A percentile compares a stretch with the other conserved stretches of the same genome.
Conservation (phyloP, 2,113 vertebrate species). For the Myocastor coypus region DNA sequence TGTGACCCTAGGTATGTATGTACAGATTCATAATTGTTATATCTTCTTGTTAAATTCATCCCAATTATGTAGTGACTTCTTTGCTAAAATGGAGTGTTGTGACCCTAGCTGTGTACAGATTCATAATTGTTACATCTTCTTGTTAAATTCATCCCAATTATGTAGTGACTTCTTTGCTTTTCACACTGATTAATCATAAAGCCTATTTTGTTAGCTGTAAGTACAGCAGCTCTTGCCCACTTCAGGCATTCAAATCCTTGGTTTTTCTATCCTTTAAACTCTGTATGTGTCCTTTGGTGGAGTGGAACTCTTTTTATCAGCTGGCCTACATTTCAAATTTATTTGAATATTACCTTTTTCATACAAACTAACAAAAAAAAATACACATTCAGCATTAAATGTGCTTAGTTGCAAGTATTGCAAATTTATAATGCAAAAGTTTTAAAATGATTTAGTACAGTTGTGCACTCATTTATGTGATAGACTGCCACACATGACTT, state of each 20-base stretch:
- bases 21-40: neutral
- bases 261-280: neutral
- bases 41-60: neutral
- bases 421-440: conserved; percentile 7
- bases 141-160: neutral
- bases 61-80: neutral
- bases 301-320: neutral
- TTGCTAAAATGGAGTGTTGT: too few relatives aligned
- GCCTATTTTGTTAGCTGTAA: neutral
- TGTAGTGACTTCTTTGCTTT: neutral
- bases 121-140: neutral
- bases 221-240: neutral
- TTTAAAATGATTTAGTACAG: conserved; percentile 10
- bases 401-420: neutral
- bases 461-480: neutral
- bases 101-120: neutral
- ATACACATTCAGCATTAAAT: neutral
- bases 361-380: neutral
- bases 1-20: neutral
- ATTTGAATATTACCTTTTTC: conserved; percentile 35
- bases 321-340: neutral
- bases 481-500: neutral
- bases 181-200: neutral
- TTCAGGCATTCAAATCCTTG: neutral
- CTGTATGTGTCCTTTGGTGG: neutral